Conservation (phyloP, 2,888 invertebrate species). For the Parasteatoda lunata region DNA sequence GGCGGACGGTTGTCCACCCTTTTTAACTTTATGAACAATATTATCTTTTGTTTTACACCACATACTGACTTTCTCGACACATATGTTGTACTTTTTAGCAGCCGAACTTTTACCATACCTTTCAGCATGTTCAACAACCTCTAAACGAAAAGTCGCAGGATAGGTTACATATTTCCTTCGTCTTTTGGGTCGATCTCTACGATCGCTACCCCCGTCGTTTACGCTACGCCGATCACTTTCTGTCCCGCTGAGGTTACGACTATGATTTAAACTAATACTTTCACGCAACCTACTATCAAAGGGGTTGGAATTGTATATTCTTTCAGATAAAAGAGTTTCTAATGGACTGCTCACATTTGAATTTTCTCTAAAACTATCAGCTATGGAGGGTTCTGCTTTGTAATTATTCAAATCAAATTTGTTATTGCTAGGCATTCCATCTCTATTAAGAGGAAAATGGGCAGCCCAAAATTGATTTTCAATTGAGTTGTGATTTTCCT, state of each 20-base stretch:
- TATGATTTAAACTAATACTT: conserved; percentile 10
- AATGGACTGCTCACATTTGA: conserved; percentile 22
- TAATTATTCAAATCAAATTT: conserved; percentile 51
- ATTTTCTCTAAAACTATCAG: conserved; percentile 16
- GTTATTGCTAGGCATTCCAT: conserved; percentile 33
- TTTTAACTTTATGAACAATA: conserved; percentile 65
- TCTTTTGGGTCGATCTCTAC: conserved; percentile 41
- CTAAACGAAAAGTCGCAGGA: conserved; percentile 62
- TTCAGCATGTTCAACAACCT: conserved; percentile 65
- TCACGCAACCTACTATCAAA: conserved; percentile 53
- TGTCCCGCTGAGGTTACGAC: conserved; percentile 41
- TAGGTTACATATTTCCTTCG: conserved; percentile 64
- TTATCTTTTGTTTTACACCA: conserved; percentile 68
- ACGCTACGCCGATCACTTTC: conserved; percentile 55
- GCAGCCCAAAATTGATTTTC: conserved; percentile 54
- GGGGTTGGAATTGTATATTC: conserved; percentile 45
- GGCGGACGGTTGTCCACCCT: conserved; percentile 43
- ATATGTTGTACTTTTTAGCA: conserved; percentile 64
- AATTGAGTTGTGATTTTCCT: conserved; percentile 34
- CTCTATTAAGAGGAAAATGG: conserved; percentile 48
- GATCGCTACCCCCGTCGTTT: conserved; percentile 33
- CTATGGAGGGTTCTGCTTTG: conserved; percentile 27
- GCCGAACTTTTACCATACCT: conserved; percentile 60
- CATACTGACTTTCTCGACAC: conserved; percentile 63
- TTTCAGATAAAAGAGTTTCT: conserved; percentile 56